Evolutionary conservation across 2,888 invertebrate species (phyloP).

Genomic region (Acronicta psi): DNA sequence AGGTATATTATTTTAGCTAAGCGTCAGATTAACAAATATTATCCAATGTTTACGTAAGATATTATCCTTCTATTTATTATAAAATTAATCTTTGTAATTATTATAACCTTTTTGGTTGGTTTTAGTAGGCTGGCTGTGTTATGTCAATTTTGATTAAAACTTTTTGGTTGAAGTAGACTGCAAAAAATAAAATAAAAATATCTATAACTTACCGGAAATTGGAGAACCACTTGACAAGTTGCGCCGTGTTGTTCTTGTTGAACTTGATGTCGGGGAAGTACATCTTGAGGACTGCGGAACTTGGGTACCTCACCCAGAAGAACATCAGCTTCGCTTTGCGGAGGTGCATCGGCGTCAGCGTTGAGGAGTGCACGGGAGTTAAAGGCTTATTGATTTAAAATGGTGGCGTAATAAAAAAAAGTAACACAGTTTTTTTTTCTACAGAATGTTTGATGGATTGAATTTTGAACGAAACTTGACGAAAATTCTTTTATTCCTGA

Average conservation of each 20-base stretch:
- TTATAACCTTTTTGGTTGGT: no score
- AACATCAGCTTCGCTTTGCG: slow-evolving; percentile 99
- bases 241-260: slow-evolving; percentile 99
- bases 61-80: not conserved
- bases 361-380: slow-evolving; percentile 97
- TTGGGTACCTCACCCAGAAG: slow-evolving; percentile 99
- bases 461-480: not conserved
- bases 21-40: not conserved
- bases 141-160: not conserved
- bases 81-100: no score
- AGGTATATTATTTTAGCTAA: slow-evolving; percentile 3
- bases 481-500: not conserved
- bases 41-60: slow-evolving; percentile 27
- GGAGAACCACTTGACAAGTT: slow-evolving; percentile 99
- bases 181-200: slow-evolving; percentile 28
- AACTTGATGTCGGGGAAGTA: slow-evolving; percentile 99
- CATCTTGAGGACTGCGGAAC: slow-evolving; percentile 99
- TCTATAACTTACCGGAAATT: slow-evolving; percentile 97
- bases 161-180: not conserved
- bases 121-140: no score
- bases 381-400: slow-evolving; percentile 86
- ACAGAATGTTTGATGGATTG: not conserved
- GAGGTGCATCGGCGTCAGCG: slow-evolving; percentile 99
- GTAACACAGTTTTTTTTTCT: no score
- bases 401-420: not conserved